Evolutionary conservation across 2,888 invertebrate genomes (phyloP), one percentile per base, ranked within the genome.

Genomic region (Caenorhabditis sinica): DNA sequence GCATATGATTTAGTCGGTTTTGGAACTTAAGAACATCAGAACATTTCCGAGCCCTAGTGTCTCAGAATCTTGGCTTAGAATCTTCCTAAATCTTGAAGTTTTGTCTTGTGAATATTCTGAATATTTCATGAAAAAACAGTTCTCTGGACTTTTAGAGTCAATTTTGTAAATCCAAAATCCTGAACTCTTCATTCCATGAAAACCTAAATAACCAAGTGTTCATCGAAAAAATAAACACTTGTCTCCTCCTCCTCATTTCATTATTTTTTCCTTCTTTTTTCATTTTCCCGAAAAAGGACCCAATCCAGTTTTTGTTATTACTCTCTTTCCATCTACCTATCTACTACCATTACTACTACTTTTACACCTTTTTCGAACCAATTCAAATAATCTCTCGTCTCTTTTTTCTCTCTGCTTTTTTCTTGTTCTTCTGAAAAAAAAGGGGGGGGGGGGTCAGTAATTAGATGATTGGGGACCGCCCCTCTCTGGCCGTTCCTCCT

Each of bases 311-410:
- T 69, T 77, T 69, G 58, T 65, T 77, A 77, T 69, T 63, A 71
- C 71, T 80, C 63, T 60, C 33, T 33, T 25, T 56, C 25, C 25
- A 25, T 56, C 60, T 30, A n/a, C 15, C 20, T n/a, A 8, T 20
- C 20, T 65, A 36, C 66, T 65, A 56, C 66, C 30, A 45, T 15
- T 30, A 15, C 25, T 63, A 30, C 63, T 63, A 23, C 66, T 56
- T 58, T 60, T 66, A 76, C 68, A 58, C 20, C 63, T 43, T 63
- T 53, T 43, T 43, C 63, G 71, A 79, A 79, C 79, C 79, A 79
- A 79, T 79, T 79, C 79, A 79, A 79, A 79, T 79, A 79, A 79
- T 63, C 79, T 69, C 61, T 56, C 23, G n/a, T 60, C 60, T 60
- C 72, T 45, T 45, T 9, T 58, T 43, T 72, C 25, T 72, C 58